Evolutionary conservation across 2,797 vertebrate genomes (phyloP).

Genomic region (Anabacerthia variegaticeps): DNA sequence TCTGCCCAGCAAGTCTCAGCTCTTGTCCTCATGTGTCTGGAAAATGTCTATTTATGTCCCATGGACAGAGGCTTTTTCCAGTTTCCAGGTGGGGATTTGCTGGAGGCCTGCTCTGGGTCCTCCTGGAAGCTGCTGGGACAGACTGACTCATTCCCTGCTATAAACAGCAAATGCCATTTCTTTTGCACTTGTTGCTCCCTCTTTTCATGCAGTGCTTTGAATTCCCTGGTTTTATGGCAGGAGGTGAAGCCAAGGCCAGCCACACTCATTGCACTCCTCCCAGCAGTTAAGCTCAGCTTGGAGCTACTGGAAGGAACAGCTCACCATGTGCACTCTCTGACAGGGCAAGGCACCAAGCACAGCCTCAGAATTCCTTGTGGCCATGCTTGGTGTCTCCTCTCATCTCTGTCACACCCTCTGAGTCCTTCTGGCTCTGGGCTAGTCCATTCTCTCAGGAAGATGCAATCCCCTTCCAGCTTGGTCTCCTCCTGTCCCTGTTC

Average conservation of each 20-base stretch:
- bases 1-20: conserved; percentile 7
- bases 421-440: not conserved
- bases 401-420: not conserved
- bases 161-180: not conserved
- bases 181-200: not conserved
- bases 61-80: not conserved
- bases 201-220: not conserved
- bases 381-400: not conserved
- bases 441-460: too few relatives aligned
- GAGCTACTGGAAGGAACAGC: not conserved
- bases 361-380: not conserved
- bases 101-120: not conserved
- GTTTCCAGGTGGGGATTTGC: conserved; percentile 26
- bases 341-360: not conserved
- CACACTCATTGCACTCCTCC: not conserved
- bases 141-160: not conserved
- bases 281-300: not conserved
- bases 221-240: not conserved
- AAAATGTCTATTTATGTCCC: conserved; percentile 13
- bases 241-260: not conserved
- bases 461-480: too few relatives aligned
- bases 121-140: not conserved
- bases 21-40: not conserved
- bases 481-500: too few relatives aligned
- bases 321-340: not conserved